phyloP scores from a whole-genome alignment of 2,888 invertebrate species.

The Agrotis exclamationis region DNA sequence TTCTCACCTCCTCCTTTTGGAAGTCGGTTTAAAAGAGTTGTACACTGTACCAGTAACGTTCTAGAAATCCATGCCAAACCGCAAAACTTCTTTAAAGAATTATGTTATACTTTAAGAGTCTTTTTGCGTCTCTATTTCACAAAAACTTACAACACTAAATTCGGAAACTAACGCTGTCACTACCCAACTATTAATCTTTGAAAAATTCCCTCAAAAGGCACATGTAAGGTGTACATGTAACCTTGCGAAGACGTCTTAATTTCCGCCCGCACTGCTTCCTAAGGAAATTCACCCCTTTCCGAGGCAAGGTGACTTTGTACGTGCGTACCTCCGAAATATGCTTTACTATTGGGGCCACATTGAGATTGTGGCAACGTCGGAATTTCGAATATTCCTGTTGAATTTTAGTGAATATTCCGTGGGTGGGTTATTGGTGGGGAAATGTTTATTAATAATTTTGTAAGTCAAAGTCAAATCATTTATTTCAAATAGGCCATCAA shows the following conservation, averaged over 20 bases:
- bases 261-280: constrained; percentile 63
- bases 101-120: not conserved
- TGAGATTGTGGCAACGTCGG: constrained; percentile 29
- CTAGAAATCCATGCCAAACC: not conserved
- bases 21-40: too few relatives aligned
- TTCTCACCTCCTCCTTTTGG: too few relatives aligned
- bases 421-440: constrained; percentile 16
- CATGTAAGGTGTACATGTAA: constrained; percentile 47
- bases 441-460: constrained; percentile 42
- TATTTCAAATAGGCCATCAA: too few relatives aligned
- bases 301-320: constrained; percentile 57
- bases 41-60: not conserved
- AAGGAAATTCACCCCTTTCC: constrained; percentile 67
- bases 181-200: constrained; percentile 50
- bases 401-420: constrained; percentile 47
- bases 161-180: constrained; percentile 37
- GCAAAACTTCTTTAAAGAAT: not conserved
- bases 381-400: constrained; percentile 41
- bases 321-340: constrained; percentile 55
- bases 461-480: too few relatives aligned
- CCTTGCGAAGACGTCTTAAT: constrained; percentile 69
- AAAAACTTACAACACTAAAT: not conserved
- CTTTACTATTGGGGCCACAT: constrained; percentile 51
- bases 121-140: not conserved
- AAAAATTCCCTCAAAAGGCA: constrained; percentile 41